Conservation (phyloP, 2,797 vertebrate species). For the Syncerus caffer region DNA sequence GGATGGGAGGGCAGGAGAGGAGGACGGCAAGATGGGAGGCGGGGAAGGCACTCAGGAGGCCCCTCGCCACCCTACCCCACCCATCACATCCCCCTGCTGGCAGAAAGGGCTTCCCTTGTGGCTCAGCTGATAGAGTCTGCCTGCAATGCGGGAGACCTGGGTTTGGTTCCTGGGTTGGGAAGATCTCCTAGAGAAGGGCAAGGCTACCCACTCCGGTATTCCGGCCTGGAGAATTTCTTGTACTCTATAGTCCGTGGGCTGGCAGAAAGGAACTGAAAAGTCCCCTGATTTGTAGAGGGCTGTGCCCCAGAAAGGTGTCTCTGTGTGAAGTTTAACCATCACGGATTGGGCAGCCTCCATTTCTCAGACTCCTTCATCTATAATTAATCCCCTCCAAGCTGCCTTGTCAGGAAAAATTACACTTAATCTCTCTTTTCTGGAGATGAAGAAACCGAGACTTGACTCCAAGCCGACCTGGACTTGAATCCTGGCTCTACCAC, state of each 20-base stretch:
- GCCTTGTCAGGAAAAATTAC: constrained; percentile 17
- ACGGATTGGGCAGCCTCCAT: background rate
- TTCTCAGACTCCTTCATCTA: constrained; percentile 15
- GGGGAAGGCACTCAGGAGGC: background rate
- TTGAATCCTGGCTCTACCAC: background rate
- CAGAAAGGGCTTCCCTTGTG: background rate
- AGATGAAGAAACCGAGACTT: background rate
- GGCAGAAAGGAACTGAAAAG: fast-evolving
- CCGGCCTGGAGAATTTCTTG: background rate
- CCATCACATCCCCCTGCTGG: fast-evolving
- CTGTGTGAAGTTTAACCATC: background rate
- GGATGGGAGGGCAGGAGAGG: fast-evolving
- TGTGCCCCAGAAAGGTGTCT: background rate
- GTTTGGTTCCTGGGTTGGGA: background rate
- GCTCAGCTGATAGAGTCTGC: background rate
- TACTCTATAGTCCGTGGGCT: background rate
- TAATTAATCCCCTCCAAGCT: constrained; percentile 11
- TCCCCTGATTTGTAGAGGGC: fast-evolving
- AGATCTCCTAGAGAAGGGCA: background rate
- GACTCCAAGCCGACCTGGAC: background rate
- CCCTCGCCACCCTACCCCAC: fast-evolving
- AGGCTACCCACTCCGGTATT: background rate
- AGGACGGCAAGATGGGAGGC: fast-evolving
- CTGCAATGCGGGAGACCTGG: background rate
- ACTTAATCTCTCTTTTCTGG: background rate